Evolutionary conservation across 2,113 vertebrate genomes (phyloP), one percentile per base, ranked within the genome.

Genomic region (Rhinopomastus cyanomelas): DNA sequence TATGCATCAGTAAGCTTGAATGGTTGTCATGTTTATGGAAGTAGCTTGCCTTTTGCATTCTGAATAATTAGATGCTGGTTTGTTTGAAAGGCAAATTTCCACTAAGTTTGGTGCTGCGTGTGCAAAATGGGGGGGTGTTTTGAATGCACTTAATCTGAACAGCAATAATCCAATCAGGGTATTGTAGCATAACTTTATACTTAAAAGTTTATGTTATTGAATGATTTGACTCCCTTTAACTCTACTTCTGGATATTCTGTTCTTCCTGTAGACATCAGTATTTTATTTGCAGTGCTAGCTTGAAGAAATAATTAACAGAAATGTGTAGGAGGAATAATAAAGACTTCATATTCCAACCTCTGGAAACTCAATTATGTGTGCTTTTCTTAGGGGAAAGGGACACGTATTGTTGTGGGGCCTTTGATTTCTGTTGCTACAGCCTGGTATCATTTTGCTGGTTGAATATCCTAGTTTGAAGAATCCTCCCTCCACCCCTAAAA

Each of bases 1-100:
- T 95, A 92, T 78, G 37, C 37, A 62, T 93, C 34, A 49, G 26
- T 12, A 73, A 60, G 48, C 13, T 22, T 87, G 49, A 91, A 78
- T 89, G 87, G 51, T 74, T 64, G 55, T 85, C 42, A 5, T 48
- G 48, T 84, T 93, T 81, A 73, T 76, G 56, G 30, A 87, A 44
- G 23, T 60, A 86, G 23, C 19, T 75, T 91, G 51, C 42, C 51
- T 91, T 85, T 81, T 90, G 62, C 27, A 23, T 88, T 91, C 91
- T 76, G 48, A 79, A 55, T 93, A 90, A 90, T 87, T 76, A 21
- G 42, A 48, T 49, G 26, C 62, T 94, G 49, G 75, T 86, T 88
- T 92, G 11, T 93, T 94, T 37, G 59, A 51, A 85, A 77, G 17
- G 14, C 14, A 51, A 5, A 44, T 81, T 81, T 87, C 59, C 51